A percentile compares a stretch with the other conserved stretches of the same genome.
These are phyloP conservation scores for Girardinichthys multiradiatus DNA, from an alignment of 2,113 vertebrate genomes.

Conservation along the genomic window DNA sequence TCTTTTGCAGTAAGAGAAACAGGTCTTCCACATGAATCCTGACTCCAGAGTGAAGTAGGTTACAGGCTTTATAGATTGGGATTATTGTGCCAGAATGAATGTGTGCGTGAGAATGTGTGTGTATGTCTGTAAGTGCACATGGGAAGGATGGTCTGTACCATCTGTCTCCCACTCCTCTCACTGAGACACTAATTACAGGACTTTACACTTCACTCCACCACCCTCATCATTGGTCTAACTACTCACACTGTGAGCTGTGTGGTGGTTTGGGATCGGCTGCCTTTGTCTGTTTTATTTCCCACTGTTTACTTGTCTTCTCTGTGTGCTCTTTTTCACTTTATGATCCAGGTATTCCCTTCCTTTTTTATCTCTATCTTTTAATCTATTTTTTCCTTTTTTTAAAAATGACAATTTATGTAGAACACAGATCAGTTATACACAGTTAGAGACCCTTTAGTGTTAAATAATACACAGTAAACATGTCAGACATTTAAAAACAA, in stretches of 20 bases:
- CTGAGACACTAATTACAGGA: constrained; percentile 76
- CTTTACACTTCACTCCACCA: constrained; percentile 72
- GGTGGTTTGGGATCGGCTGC: constrained; percentile 39
- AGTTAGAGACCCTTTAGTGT: constrained; percentile 25
- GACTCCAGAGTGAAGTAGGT: constrained; percentile 70
- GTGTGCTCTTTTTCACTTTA: background rate
- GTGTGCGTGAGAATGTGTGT: constrained; percentile 27
- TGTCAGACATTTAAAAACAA: constrained; percentile 14
- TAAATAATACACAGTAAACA: constrained; percentile 21
- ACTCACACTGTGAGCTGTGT: constrained; percentile 7
- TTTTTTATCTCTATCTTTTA: background rate
- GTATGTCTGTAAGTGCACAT: constrained; percentile 2
- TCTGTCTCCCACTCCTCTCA: constrained; percentile 74
- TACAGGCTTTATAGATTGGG: constrained; percentile 75
- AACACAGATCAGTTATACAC: constrained; percentile 26
- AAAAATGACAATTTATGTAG: constrained; percentile 11
- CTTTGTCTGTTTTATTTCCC: constrained; percentile 5
- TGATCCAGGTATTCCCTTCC: background rate
- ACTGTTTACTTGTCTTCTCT: background rate
- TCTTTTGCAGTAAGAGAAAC: constrained; percentile 9
- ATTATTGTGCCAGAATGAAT: constrained; percentile 48
- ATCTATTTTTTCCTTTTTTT: background rate
- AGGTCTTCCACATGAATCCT: constrained; percentile 60
- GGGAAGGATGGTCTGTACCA: constrained; percentile 62
- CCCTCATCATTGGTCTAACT: constrained; percentile 56